phyloP scores from a whole-genome alignment of 2,797 vertebrate species.

The Ctenopoma multispine region DNA sequence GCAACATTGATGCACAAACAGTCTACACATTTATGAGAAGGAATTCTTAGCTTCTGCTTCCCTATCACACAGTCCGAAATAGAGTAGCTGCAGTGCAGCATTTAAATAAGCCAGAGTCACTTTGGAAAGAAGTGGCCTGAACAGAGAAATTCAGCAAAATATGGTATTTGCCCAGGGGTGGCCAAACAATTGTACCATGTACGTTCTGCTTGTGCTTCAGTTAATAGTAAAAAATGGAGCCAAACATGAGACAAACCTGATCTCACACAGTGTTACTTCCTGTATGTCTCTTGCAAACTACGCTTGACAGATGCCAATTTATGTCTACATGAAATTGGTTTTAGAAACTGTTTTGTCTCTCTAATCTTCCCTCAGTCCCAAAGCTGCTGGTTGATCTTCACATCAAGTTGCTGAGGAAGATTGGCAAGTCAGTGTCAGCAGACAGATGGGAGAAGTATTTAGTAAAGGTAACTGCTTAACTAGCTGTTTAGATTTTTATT shows the following conservation, averaged over 20 bases:
- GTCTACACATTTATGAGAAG: too few species aligned
- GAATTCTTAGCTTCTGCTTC: too few species aligned
- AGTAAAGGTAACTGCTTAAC: constrained; percentile 86
- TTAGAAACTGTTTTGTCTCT: neutral
- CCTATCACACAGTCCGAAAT: neutral
- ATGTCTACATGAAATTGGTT: neutral
- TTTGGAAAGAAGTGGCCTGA: too few species aligned
- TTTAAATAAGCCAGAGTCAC: neutral
- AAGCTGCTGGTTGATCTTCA: constrained; percentile 97
- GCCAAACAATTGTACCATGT: neutral
- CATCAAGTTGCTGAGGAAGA: constrained; percentile 97
- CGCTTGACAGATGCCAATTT: neutral
- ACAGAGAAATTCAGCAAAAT: too few species aligned
- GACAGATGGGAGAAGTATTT: constrained; percentile 99
- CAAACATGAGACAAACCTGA: neutral
- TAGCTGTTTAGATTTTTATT: neutral
- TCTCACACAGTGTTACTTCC: neutral
- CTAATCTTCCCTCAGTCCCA: constrained; percentile 84
- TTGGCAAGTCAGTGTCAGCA: constrained; percentile 96
- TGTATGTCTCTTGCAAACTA: neutral
- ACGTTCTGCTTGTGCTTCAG: neutral
- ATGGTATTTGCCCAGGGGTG: too few species aligned
- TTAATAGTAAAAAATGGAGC: neutral
- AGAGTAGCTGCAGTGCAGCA: too few species aligned
- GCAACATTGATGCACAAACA: too few species aligned